Evolutionary conservation across 2,113 vertebrate species (phyloP).

Genomic region (Anseranas semipalmata): DNA sequence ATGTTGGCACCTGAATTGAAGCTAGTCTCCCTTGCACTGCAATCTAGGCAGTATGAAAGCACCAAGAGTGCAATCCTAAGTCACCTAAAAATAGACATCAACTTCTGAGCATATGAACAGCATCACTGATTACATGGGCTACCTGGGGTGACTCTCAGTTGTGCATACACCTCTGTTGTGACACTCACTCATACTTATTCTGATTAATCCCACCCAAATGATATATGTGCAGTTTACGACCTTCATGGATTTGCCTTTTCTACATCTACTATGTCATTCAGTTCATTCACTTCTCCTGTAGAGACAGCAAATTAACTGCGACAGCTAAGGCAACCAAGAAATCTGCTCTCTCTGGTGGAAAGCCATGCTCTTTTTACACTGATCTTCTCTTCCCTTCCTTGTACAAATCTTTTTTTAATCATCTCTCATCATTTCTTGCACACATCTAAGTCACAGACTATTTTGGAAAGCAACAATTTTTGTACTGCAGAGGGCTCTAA

Average conservation of each 20-base stretch:
- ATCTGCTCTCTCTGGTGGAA: neutral
- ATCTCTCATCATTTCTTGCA: neutral
- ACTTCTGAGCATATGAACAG: neutral
- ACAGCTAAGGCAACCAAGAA: neutral
- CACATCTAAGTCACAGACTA: neutral
- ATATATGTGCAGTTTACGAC: neutral
- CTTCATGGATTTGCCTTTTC: neutral
- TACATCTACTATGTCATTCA: neutral
- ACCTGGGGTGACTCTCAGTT: neutral
- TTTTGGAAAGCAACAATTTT: neutral
- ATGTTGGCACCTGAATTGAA: neutral
- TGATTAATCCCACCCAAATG: neutral
- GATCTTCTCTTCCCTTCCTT: neutral
- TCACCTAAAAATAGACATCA: neutral
- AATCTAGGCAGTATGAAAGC: neutral
- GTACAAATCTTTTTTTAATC: neutral
- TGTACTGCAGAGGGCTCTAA: neutral
- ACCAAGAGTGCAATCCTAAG: neutral
- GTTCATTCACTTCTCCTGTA: neutral
- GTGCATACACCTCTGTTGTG: neutral
- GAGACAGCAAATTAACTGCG: neutral
- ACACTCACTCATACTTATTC: neutral
- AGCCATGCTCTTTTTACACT: neutral
- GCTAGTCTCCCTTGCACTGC: neutral
- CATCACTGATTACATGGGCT: neutral